phyloP scores from a whole-genome alignment of 2,888 invertebrate species.

The Caenorhabditis imperialis region DNA sequence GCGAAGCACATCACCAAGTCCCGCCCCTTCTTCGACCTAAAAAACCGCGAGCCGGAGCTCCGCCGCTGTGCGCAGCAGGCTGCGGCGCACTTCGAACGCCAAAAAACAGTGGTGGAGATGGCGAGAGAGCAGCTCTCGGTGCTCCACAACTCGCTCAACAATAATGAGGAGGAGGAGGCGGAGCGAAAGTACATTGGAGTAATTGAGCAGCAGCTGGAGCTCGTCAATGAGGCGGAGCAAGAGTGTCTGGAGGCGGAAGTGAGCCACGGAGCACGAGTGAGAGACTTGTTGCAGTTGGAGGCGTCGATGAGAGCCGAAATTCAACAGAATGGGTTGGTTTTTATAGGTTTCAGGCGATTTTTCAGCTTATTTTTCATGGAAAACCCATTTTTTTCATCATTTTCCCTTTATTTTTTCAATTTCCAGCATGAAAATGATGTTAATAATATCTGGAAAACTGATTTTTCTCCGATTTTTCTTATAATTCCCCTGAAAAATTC shows the following conservation, averaged over 20 bases:
- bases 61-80: constrained; percentile 44
- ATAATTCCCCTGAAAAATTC: no score
- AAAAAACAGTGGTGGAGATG: constrained; percentile 40
- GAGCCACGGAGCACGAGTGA: constrained; percentile 22
- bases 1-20: constrained; percentile 45
- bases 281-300: constrained; percentile 34
- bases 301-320: constrained; percentile 11
- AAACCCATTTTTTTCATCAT: no score
- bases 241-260: constrained; percentile 39
- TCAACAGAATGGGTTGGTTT: constrained; percentile 29
- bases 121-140: constrained; percentile 34
- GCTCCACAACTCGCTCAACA: constrained; percentile 26
- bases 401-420: no score
- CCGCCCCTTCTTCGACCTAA: constrained; percentile 37
- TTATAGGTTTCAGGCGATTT: no score
- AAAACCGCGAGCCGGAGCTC: constrained; percentile 27
- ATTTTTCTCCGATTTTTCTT: no score
- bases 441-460: no score
- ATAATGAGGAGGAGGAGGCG: constrained; percentile 26
- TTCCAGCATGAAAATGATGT: no score
- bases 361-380: no score
- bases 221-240: constrained; percentile 37
- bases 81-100: constrained; percentile 38
- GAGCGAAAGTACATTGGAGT: constrained; percentile 39
- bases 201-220: constrained; percentile 42